phyloP scores from a whole-genome alignment of 2,797 vertebrate species.

The Pelochelys cantorii region DNA sequence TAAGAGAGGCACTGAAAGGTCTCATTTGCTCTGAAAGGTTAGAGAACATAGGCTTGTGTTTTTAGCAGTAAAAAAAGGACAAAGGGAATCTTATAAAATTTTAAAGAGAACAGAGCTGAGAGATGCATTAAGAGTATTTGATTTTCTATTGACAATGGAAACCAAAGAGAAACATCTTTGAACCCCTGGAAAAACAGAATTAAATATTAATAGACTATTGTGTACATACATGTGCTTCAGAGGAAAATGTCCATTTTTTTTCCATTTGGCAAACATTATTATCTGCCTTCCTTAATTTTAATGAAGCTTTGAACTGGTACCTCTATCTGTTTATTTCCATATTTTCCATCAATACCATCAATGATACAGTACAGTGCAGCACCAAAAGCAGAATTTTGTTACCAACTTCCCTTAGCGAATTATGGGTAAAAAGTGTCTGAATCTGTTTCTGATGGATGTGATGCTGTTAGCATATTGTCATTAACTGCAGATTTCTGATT shows the following conservation, averaged over 20 bases:
- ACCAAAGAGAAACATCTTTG: background rate
- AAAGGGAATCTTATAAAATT: background rate
- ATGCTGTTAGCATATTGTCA: background rate
- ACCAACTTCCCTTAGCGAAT: background rate
- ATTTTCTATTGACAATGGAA: background rate
- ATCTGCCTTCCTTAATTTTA: background rate
- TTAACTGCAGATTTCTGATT: background rate
- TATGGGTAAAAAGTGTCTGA: background rate
- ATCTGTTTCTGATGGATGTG: background rate
- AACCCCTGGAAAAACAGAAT: background rate
- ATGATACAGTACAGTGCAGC: background rate
- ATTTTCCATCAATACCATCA: background rate
- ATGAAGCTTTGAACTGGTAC: background rate
- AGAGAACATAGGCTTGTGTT: constrained; percentile 1
- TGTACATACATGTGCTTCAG: background rate
- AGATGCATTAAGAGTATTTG: background rate
- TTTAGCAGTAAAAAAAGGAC: background rate
- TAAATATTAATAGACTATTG: background rate
- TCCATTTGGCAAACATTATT: background rate
- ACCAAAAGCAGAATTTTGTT: background rate
- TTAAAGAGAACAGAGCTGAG: background rate
- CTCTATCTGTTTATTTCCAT: background rate
- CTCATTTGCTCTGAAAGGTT: constrained; percentile 1
- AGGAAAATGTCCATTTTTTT: background rate
- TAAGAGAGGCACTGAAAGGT: background rate